Evolutionary conservation across 2,888 invertebrate species (phyloP), one percentile per base, ranked within the genome.

Genomic region (Pseudanteris insignis): DNA sequence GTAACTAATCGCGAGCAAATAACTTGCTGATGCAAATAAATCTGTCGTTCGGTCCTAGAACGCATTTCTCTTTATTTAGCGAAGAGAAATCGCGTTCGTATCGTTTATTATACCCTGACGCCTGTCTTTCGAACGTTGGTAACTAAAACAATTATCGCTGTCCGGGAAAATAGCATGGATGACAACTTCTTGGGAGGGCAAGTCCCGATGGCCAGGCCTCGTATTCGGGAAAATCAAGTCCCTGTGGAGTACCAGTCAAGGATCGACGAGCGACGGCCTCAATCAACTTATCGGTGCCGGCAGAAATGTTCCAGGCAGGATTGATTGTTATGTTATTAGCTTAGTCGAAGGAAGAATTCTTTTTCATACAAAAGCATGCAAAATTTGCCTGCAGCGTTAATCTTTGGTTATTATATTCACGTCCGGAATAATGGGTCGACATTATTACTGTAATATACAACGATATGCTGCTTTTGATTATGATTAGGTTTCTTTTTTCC

Each of bases 151-250:
- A 60, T 47, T 36, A 47, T 41, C 46, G 53, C 1, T 53, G 33
- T 41, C 11, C 38, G 57, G 46, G 14, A 47, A 47, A 60, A 28
- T 53, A 72, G 83, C 82, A 37, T 81, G 81, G 76, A 80, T 81
- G 76, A 77, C 78, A 46, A 75, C 80, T 41, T 79, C 81, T 26
- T 82, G 83, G 65, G 84, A 84, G 69, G 81, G 82, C 63, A 81
- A 79, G 66, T 82, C 85, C 57, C 82, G 84, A 70, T 90, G 90
- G 90, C 88, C 89, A 62, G 89, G 89, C 70, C 82, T 90, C 77
- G 90, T 92, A 74, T 87, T 92, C 80, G 91, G 91, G 77, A 92
- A 93, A 85, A 92, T 94, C 81, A 89, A 91, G 76, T 92, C 92
- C 33, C 83, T 94, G 63, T 93, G 93, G 93, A 90, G 88, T 69